Evolutionary conservation across 2,113 vertebrate genomes (phyloP).

Genomic region (Pitta sordida): DNA sequence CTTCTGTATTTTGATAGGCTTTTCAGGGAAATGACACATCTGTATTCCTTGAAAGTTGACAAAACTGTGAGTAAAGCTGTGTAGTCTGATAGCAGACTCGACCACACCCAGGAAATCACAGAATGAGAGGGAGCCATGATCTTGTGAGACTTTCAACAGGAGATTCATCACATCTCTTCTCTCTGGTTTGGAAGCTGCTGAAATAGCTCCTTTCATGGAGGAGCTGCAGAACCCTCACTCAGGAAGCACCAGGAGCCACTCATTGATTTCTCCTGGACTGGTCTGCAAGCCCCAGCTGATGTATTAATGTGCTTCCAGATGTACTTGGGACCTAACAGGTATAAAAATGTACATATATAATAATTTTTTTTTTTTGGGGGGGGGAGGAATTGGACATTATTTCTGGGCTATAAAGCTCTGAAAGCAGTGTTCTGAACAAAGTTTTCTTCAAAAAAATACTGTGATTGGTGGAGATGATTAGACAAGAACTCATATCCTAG

Average conservation of each 20-base stretch:
- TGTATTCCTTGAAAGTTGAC: background rate
- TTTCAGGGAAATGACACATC: background rate
- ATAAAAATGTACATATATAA: no score
- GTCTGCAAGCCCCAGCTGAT: background rate
- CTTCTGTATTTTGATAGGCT: background rate
- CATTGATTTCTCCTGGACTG: background rate
- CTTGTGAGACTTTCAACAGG: background rate
- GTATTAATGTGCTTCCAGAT: background rate
- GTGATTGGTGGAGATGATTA: background rate
- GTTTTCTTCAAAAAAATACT: background rate
- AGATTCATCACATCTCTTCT: rapidly evolving
- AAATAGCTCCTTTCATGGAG: background rate
- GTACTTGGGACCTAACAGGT: background rate
- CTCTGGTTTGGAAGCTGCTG: background rate
- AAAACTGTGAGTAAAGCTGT: background rate
- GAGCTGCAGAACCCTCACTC: background rate
- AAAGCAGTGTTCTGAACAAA: background rate
- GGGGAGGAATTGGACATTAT: background rate
- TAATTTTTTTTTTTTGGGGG: background rate
- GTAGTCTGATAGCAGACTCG: background rate
- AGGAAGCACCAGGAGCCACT: background rate
- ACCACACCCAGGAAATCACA: background rate
- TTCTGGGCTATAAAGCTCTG: background rate
- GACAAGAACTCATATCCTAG: background rate
- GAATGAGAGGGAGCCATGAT: rapidly evolving